Percentiles rank a stretch among this genome's conserved stretches.
phyloP scores from a whole-genome alignment of 2,797 vertebrate species.

The Eleutherodactylus coqui region DNA sequence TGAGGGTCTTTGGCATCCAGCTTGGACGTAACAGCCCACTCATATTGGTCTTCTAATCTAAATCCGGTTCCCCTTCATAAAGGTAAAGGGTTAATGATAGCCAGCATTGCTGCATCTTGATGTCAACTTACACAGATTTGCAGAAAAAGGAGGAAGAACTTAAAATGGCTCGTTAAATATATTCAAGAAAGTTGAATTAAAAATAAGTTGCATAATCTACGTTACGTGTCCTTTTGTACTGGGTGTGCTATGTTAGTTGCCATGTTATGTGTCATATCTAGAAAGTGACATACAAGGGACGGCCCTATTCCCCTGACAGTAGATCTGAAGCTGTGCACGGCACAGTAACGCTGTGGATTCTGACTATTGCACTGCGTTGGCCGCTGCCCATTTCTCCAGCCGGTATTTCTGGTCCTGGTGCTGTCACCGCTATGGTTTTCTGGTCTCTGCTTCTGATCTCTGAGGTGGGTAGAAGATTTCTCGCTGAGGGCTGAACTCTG shows the following conservation, averaged over 20 bases:
- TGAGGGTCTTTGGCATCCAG: too few relatives aligned
- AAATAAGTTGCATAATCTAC: background rate
- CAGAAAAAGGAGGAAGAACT: background rate
- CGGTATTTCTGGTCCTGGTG: conserved; percentile 15
- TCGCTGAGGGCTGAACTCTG: conserved; percentile 23
- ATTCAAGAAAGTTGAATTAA: background rate
- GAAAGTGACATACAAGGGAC: conserved; percentile 7
- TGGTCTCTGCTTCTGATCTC: conserved; percentile 27
- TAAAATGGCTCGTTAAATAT: too few relatives aligned
- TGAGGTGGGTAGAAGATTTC: conserved; percentile 34
- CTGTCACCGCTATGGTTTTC: conserved; percentile 21
- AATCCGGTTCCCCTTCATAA: background rate
- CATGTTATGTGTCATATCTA: conserved; percentile 17
- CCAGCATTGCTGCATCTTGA: background rate
- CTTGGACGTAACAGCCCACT: too few relatives aligned
- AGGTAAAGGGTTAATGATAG: too few relatives aligned
- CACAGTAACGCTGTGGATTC: background rate
- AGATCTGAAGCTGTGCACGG: conserved; percentile 3
- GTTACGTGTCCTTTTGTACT: conserved; percentile 22
- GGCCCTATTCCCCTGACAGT: conserved; percentile 19
- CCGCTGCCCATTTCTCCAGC: background rate
- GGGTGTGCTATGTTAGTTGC: background rate
- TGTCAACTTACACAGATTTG: background rate
- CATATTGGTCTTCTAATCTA: background rate
- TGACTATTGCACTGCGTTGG: background rate